Conservation (phyloP, 2,888 invertebrate genomes). For the Acanthosepion pharaonis region DNA sequence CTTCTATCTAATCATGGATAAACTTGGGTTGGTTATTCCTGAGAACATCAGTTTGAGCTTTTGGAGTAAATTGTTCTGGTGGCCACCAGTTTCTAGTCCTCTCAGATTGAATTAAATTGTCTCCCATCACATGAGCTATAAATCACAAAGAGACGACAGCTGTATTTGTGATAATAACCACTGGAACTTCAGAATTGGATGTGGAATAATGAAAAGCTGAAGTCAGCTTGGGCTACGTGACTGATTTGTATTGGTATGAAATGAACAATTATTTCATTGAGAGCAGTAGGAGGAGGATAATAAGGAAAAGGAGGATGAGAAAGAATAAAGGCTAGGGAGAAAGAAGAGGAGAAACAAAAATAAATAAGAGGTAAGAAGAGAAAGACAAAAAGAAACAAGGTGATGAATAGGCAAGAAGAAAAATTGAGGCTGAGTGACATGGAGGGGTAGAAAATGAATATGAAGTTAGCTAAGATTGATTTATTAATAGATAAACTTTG, state of each 20-base stretch:
- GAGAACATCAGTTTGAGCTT: neutral
- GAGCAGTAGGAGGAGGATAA: neutral
- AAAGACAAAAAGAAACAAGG: neutral
- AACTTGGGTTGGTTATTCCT: neutral
- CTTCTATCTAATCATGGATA: neutral
- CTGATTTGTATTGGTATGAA: neutral
- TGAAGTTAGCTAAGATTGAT: neutral
- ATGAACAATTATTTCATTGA: neutral
- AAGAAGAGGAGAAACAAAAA: neutral
- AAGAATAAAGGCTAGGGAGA: too few species aligned
- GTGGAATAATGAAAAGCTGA: neutral
- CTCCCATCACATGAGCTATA: neutral
- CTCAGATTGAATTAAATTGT: neutral
- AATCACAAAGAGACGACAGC: neutral
- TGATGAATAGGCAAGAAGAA: neutral
- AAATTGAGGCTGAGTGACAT: neutral
- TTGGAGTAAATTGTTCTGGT: neutral
- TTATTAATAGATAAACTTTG: neutral
- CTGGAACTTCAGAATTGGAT: neutral
- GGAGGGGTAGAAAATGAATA: neutral
- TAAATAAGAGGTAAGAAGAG: neutral
- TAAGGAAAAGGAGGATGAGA: neutral
- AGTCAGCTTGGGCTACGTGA: neutral
- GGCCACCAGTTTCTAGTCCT: neutral
- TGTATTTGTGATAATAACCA: slow-evolving; percentile 2